Percentiles rank a stretch among this genome's conserved stretches.
These are phyloP conservation scores for Acromyrmex echinatior DNA, from an alignment of 1,140 invertebrate genomes.

Conservation along the genomic window DNA sequence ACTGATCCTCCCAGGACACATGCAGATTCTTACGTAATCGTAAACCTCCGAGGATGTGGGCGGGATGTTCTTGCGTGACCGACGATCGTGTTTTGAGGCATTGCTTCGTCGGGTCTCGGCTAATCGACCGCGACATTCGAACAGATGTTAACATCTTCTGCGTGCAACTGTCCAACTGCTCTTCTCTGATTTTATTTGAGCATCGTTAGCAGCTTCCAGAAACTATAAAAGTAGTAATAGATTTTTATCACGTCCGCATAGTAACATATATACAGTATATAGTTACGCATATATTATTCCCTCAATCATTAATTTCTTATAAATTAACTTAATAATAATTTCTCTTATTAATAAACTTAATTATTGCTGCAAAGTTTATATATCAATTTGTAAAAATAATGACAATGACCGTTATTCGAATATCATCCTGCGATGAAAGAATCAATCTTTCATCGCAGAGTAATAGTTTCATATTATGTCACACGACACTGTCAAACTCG, in stretches of 20 bases:
- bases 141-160: slow-evolving; percentile 79
- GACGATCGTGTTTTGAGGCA: slow-evolving; percentile 47
- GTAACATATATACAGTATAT: not conserved
- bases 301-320: not conserved
- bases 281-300: not conserved
- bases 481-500: slow-evolving; percentile 74
- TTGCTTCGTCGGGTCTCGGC: slow-evolving; percentile 52
- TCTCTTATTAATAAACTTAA: not conserved
- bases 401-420: slow-evolving; percentile 57
- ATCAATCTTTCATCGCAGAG: slow-evolving; percentile 47
- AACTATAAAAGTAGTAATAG: not conserved
- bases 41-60: slow-evolving; percentile 82
- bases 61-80: slow-evolving; percentile 71
- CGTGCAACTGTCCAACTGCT: slow-evolving; percentile 60
- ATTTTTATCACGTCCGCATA: not conserved
- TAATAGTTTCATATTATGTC: slow-evolving; percentile 77
- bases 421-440: slow-evolving; percentile 38
- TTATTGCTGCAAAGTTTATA: not conserved
- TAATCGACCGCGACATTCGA: slow-evolving; percentile 77
- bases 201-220: slow-evolving; percentile 72
- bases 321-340: not conserved
- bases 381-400: slow-evolving; percentile 61
- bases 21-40: slow-evolving; percentile 79
- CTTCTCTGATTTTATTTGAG: slow-evolving; percentile 67
- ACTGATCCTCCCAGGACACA: slow-evolving; percentile 71